Evolutionary conservation across 2,113 vertebrate species (phyloP), one percentile per base, ranked within the genome.

Genomic region (Centropus bengalensis): DNA sequence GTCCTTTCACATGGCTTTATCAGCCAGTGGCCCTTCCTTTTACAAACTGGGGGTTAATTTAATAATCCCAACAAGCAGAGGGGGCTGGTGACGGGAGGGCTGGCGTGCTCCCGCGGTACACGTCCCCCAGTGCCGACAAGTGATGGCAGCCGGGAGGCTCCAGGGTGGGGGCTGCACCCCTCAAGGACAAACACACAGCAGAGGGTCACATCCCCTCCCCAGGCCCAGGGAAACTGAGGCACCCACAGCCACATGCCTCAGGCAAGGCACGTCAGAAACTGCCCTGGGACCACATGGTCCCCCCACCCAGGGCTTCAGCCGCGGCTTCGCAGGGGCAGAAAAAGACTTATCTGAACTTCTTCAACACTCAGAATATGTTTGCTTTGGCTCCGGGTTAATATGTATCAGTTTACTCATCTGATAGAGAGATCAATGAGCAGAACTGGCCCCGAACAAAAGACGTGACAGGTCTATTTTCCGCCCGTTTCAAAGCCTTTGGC

Each of bases 341-440:
- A 55, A 49, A 24, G 32, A 56, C 16, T 87, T 40, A 60, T 40
- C 86, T 73, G 89, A 79, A 68, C 54, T 69, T 70, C 86, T 90
- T 28, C 83, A 73, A 32, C 49, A 10, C 70, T 62, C 89, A 47
- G 58, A 45, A 54, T 15, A 8, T 58, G 67, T 93, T 94, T 95
- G 6, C 84, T 87, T 69, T 89, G 94, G 44, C 86, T 92, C 76
- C 0, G 12, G 79, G 89, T 97, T 95, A 93, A 91, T 84, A 85
- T 60, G n/a, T 56, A 9, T 16, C 52, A 4, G 77, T 86, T 92
- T 96, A 44, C 82, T 87, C 70, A 62, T 77, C 85, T 58, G 88
- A 92, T 42, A 91, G 91, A 62, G 93, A 62, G 73, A 92, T 76
- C 93, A 89, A 17, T 73, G 94, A 68, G 81, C 81, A 92, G 89